A percentile compares a stretch with the other conserved stretches of the same genome.
Evolutionary conservation across 2,797 vertebrate species (phyloP).

Genomic region (Tenualosa thibaudeaui): DNA sequence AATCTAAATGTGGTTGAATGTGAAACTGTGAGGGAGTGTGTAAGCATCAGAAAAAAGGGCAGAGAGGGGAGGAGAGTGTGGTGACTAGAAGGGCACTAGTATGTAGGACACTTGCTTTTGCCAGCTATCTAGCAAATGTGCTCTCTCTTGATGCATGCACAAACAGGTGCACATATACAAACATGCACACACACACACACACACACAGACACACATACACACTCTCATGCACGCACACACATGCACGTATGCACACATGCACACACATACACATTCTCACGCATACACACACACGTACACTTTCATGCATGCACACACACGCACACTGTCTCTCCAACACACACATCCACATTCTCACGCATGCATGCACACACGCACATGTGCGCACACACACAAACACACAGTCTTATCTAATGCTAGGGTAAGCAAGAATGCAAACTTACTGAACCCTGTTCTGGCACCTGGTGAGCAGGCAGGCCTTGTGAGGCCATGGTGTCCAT

Average conservation of each 20-base stretch:
- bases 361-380: neutral
- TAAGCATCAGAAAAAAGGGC: neutral
- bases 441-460: no score
- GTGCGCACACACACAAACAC: neutral
- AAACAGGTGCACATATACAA: slow-evolving; percentile 40
- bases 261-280: neutral
- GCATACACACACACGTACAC: neutral
- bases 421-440: no score
- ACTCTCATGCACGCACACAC: neutral
- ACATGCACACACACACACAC: slow-evolving; percentile 9
- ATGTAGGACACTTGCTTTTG: neutral
- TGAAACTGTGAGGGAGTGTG: neutral
- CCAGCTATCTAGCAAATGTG: neutral
- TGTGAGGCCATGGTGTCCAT: no score
- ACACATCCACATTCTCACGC: neutral
- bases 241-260: neutral
- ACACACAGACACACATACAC: neutral
- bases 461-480: no score
- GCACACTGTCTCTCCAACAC: neutral
- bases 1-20: neutral
- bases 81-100: neutral
- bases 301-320: neutral
- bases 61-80: neutral
- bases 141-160: neutral
- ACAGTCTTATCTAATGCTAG: neutral